Base-by-base conservation (phyloP, 1,140 invertebrate genomes). In the Brachionus rotundiformis region DNA sequence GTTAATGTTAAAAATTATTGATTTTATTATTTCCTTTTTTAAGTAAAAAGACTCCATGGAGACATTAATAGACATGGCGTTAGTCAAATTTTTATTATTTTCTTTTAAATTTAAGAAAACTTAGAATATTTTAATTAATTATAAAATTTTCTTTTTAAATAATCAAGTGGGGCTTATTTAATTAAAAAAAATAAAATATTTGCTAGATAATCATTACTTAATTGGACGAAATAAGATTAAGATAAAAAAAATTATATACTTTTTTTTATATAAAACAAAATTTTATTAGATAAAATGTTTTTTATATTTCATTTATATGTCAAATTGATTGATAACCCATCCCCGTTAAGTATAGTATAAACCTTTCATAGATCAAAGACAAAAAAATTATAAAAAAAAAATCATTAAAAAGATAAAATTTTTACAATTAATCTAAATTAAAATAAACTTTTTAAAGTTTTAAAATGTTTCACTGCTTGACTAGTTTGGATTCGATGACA, bases 341-440 rank as follows among this genome's bases (percentile, higher is more conserved):
- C 25, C 29, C 10, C 13, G 29, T 63, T 27, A 29, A 29, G 25
- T 23, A 63, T 54, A 31, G 13, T 7, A 63, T 11, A 63, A 29
- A 29, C 29, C 7, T 63, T 63, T 63, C 29, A 33, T 63, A 5
- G 0, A 33, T 63, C 29, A 29, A 68, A 68, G 8, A 61, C 10
- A 68, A 41, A 36, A 36, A 33, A 36, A 36, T 19, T 16, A 36
- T 68, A 19, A 33, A 19, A 68, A 36, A 68, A 68, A 68, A 68
- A 33, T 33, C 16, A 36, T 68, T 68, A 7, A 54, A 54, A 54
- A 54, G 47, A 54, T 54, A 54, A 54, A 54, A 54, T 68, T 68
- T 41, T 68, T 68, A 68, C 31, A 36, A 68, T 68, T 63, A 29
- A 33, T 63, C 29, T 29, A 63, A 63, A 19, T 54, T 54, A 54